Conservation (phyloP, 35 echinoderm and acorn worm species). For the Ophiothrix spiculata region DNA sequence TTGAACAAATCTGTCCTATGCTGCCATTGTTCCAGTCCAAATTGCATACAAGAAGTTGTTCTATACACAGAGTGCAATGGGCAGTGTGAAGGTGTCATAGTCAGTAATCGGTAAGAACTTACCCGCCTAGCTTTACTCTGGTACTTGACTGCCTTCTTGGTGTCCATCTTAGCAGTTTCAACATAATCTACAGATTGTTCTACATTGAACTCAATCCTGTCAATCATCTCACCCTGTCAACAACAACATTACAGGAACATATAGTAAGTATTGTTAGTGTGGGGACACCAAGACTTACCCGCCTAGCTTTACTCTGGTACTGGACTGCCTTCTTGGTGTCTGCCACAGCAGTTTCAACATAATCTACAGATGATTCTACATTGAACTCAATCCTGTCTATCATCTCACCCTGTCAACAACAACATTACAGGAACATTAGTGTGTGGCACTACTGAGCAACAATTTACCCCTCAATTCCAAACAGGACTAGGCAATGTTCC, state of each 20-base stretch:
- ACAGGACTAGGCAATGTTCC: slow-evolving; percentile 3
- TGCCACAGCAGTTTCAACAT: slow-evolving; percentile 97
- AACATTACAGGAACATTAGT: slow-evolving; percentile 16
- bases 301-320: slow-evolving; percentile 99
- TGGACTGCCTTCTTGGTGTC: slow-evolving; percentile 99
- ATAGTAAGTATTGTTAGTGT: slow-evolving; percentile 11
- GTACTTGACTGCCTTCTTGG: slow-evolving; percentile 99
- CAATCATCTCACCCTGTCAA: slow-evolving; percentile 97
- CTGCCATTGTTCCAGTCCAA: not conserved
- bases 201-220: slow-evolving; percentile 99
- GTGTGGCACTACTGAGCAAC: slow-evolving; percentile 1
- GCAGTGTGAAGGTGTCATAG: slow-evolving; percentile 7
- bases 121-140: slow-evolving; percentile 99
- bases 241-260: slow-evolving; percentile 12
- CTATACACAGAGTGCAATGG: not conserved
- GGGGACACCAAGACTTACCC: slow-evolving; percentile 68
- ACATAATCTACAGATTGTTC: slow-evolving; percentile 99
- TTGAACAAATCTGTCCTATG: not conserved
- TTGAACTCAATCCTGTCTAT: slow-evolving; percentile 99
- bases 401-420: slow-evolving; percentile 87
- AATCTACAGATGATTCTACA: slow-evolving; percentile 97
- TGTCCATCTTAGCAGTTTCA: slow-evolving; percentile 99
- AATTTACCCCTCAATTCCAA: slow-evolving; percentile 10
- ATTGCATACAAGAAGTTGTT: not conserved
- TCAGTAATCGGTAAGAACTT: slow-evolving; percentile 39